Conservation (phyloP, 2,113 vertebrate genomes). For the Mugil cephalus region DNA sequence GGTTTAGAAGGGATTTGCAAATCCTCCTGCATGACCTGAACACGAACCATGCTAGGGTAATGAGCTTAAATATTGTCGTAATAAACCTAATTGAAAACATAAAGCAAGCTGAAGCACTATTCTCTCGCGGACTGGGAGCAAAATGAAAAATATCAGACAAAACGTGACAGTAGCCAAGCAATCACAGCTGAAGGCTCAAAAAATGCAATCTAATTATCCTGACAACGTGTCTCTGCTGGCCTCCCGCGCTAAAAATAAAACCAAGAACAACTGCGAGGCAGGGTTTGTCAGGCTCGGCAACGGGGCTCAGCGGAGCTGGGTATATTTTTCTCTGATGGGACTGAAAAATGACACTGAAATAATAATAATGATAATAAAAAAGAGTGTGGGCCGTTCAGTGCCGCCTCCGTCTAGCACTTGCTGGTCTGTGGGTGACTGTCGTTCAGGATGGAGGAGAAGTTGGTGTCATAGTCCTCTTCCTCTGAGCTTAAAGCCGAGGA, state of each 20-base stretch:
- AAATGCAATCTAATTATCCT: conserved; percentile 32
- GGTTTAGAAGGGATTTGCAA: conserved; percentile 45
- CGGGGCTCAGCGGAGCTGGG: too few relatives aligned
- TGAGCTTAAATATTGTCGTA: conserved; percentile 2
- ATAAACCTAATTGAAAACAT: conserved; percentile 2
- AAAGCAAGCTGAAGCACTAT: background rate
- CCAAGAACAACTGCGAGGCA: background rate
- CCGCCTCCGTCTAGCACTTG: conserved; percentile 81
- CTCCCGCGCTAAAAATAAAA: conserved; percentile 49
- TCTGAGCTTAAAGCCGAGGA: conserved; percentile 88
- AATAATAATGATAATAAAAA: background rate
- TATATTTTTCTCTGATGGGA: too few relatives aligned
- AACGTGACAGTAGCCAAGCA: conserved; percentile 11
- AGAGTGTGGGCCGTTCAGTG: background rate
- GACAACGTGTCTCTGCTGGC: conserved; percentile 31
- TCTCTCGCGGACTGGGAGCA: conserved; percentile 6
- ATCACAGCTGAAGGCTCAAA: conserved; percentile 46
- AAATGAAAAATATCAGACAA: conserved; percentile 7
- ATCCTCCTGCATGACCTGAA: background rate
- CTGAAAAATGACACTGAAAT: too few relatives aligned
- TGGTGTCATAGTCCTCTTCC: conserved; percentile 89
- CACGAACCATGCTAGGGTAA: conserved; percentile 26
- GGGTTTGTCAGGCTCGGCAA: too few relatives aligned
- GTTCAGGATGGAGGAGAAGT: conserved; percentile 86
- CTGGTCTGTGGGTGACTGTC: conserved; percentile 88